A percentile compares a stretch with the other conserved stretches of the same genome.
These are phyloP conservation scores for Drosophila antonietae DNA, from an alignment of 2,888 invertebrate genomes.

Conservation along the genomic window DNA sequence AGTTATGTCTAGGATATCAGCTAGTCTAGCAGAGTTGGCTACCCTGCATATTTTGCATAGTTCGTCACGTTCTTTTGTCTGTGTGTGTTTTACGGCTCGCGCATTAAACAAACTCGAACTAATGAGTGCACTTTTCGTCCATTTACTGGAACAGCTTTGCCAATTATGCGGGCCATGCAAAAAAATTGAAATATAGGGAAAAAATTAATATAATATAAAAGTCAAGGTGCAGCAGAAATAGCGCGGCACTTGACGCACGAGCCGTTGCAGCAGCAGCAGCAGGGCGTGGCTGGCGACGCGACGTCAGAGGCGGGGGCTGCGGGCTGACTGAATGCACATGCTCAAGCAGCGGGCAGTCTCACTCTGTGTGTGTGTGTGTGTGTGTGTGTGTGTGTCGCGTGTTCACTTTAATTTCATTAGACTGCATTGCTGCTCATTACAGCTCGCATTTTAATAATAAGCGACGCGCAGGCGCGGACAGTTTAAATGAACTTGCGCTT, in stretches of 20 bases:
- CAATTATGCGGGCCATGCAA: constrained; percentile 69
- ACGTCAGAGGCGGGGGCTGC: constrained; percentile 6
- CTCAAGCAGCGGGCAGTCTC: constrained; percentile 69
- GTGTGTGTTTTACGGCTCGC: neutral
- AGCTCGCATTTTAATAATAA: constrained; percentile 69
- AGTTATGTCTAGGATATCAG: constrained; percentile 4
- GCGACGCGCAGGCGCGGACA: constrained; percentile 74
- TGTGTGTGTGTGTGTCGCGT: constrained; percentile 46
- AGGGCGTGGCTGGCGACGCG: constrained; percentile 1
- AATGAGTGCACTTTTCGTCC: constrained; percentile 63
- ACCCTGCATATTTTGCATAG: constrained; percentile 36
- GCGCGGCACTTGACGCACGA: constrained; percentile 69
- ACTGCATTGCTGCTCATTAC: constrained; percentile 68
- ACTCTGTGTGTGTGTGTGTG: constrained; percentile 10
- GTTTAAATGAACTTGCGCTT: constrained; percentile 64
- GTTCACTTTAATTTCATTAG: constrained; percentile 77
- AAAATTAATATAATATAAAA: constrained; percentile 44
- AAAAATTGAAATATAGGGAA: constrained; percentile 16
- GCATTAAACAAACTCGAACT: constrained; percentile 69
- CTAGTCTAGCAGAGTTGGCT: neutral
- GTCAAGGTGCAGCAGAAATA: constrained; percentile 77
- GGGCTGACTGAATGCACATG: constrained; percentile 56
- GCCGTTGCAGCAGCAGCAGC: constrained; percentile 15
- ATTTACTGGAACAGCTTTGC: constrained; percentile 54
- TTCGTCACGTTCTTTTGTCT: constrained; percentile 39